Evolutionary conservation across 2,888 invertebrate species (phyloP), one percentile per base, ranked within the genome.

Genomic region (Panzeria rudis): DNA sequence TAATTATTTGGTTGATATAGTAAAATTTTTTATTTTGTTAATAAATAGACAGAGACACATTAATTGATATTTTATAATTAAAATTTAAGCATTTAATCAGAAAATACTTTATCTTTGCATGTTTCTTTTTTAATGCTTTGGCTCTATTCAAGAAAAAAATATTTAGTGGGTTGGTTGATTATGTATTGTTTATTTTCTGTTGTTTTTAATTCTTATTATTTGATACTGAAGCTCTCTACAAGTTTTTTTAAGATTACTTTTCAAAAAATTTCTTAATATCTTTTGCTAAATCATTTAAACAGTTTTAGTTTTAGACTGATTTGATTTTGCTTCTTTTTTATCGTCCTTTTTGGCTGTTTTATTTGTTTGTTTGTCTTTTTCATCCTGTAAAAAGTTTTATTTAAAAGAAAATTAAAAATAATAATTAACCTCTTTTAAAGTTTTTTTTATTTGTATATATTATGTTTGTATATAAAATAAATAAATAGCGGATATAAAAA

Each of bases 341-440:
- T 87, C 91, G 87, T 88, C 89, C 89, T 88, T 88, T 87, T 89
- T 88, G 88, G 89, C 90, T 89, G 89, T 92, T 89, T 89, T 91
- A 88, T 89, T 92, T 89, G 88, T 90, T 83, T 90, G 89, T 89
- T 89, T 91, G 88, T 90, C 89, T 89, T 92, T 92, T 91, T 91
- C 91, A 91, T 92, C 92, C 92, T 92, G 92, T 89, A 92, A 92
- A 88, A 89, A 90, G 82, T 85, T 82, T 75, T 73, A 79, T 79
- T 85, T 50, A 75, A 85, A 85, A 85, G 73, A 84, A 84, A 80
- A 72, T 54, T 62, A 25, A 61, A 81, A 77, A 80, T 78, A 78
- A 69, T 75, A 64, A 81, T 81, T 81, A 81, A 82, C 4, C 11
- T 29, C 44, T 38, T 71, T 54, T 47, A 0, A 56, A 20, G 15